Percentiles rank a stretch among this genome's conserved stretches.
These are phyloP conservation scores for Martes martes DNA, from an alignment of 2,113 vertebrate genomes.

Conservation along the genomic window DNA sequence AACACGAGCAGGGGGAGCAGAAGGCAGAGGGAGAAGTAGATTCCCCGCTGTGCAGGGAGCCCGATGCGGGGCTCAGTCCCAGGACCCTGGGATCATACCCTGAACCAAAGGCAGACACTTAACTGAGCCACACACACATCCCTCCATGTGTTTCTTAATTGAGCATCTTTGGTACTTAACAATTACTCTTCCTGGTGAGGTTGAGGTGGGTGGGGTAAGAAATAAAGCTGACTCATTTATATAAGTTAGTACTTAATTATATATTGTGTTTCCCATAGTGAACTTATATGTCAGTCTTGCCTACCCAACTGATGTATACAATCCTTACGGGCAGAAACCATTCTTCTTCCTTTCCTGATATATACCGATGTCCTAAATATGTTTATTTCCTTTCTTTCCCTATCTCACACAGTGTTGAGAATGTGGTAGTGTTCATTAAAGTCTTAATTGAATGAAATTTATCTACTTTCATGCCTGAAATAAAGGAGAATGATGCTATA, in stretches of 20 bases:
- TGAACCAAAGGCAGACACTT: background rate
- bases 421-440: background rate
- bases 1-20: background rate
- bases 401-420: background rate
- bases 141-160: background rate
- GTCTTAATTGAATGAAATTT: background rate
- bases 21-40: background rate
- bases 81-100: background rate
- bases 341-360: background rate
- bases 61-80: background rate
- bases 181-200: background rate
- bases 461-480: background rate
- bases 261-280: background rate
- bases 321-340: background rate
- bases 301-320: background rate
- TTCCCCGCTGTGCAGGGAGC: background rate
- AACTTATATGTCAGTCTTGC: background rate
- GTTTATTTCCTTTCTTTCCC: background rate
- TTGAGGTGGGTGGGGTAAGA: background rate
- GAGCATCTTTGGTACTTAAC: background rate
- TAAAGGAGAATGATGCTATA: background rate
- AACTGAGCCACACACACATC: background rate
- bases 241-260: background rate
- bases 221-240: background rate
- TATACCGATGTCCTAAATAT: background rate